Evolutionary conservation across 1,140 invertebrate genomes (phyloP).

Genomic region (Potamilus streckersoni): DNA sequence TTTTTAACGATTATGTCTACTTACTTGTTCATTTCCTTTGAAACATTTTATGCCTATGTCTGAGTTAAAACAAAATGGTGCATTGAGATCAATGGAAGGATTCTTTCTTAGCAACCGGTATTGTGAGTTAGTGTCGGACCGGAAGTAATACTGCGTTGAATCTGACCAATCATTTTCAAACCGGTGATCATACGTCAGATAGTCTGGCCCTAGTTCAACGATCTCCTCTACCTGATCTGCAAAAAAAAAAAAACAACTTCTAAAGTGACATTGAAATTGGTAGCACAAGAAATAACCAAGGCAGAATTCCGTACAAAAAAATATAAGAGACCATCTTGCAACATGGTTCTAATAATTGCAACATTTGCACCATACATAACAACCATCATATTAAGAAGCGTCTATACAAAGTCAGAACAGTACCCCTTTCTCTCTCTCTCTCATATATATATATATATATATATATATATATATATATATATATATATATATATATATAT

Average conservation of each 20-base stretch:
- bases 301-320: too few relatives aligned
- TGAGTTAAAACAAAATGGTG: constrained; percentile 16
- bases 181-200: constrained; percentile 18
- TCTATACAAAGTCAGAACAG: too few relatives aligned
- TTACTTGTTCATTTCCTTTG: constrained; percentile 10
- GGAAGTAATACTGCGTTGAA: constrained; percentile 25
- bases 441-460: too few relatives aligned
- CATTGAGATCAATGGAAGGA: constrained; percentile 24
- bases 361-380: too few relatives aligned
- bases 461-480: too few relatives aligned
- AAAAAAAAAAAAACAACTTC: neutral
- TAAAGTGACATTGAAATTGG: neutral
- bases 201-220: constrained; percentile 23
- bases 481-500: too few relatives aligned
- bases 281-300: too few relatives aligned
- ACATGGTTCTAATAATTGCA: too few relatives aligned
- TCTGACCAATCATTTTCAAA: constrained; percentile 17
- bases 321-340: too few relatives aligned
- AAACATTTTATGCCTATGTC: constrained; percentile 12
- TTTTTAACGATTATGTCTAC: neutral
- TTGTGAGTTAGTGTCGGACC: constrained; percentile 13
- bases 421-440: too few relatives aligned
- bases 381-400: too few relatives aligned
- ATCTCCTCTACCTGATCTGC: constrained; percentile 24
- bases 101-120: constrained; percentile 13